Evolutionary conservation across 1,140 invertebrate species (phyloP).

Genomic region (Halesus radiatus): DNA sequence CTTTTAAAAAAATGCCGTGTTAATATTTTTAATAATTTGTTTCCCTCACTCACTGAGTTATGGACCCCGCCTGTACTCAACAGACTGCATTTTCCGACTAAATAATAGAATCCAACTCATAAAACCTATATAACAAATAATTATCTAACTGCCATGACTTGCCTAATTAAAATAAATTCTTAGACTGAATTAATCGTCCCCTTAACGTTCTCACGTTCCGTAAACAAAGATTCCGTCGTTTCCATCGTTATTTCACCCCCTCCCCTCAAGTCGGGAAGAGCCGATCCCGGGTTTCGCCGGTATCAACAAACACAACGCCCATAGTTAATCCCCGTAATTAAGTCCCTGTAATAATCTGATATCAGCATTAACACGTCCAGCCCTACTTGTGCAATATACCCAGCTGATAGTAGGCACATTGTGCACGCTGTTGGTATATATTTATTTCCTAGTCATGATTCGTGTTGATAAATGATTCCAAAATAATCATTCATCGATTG

Average conservation of each 20-base stretch:
- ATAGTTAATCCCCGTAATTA: conserved; percentile 49
- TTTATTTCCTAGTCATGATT: no score
- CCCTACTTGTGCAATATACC: background rate
- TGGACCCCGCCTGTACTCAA: no score
- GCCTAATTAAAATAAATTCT: conserved; percentile 26
- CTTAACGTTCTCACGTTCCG: conserved; percentile 17
- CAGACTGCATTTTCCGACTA: no score
- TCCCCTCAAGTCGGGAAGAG: no score
- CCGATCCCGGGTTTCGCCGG: no score
- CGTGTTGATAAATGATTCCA: no score
- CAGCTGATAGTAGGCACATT: background rate
- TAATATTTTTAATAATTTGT: no score
- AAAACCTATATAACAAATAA: no score
- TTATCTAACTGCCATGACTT: background rate
- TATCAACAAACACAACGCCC: conserved; percentile 47
- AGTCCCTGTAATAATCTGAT: conserved; percentile 44
- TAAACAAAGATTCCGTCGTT: conserved; percentile 34
- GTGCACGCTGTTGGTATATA: background rate
- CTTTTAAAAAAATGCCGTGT: no score
- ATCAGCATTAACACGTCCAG: conserved; percentile 25
- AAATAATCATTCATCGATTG: no score
- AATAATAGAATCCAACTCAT: no score
- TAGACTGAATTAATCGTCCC: conserved; percentile 33
- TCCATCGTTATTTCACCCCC: conserved; percentile 15
- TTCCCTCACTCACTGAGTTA: no score